phyloP scores from a whole-genome alignment of 2,797 vertebrate species.

The Pseudochirops cupreus region DNA sequence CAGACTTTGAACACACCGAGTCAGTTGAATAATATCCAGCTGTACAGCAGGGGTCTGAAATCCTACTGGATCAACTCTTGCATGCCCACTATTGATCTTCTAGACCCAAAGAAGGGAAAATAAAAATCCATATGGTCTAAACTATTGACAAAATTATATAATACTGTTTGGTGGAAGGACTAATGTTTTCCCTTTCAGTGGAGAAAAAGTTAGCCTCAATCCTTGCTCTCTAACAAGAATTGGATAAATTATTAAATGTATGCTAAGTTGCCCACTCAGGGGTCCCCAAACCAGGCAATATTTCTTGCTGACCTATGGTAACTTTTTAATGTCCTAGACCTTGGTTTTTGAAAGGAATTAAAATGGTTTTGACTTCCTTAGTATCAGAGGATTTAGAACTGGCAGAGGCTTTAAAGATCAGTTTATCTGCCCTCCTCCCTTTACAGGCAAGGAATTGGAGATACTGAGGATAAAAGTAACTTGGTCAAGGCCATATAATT shows the following conservation, averaged over 20 bases:
- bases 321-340: neutral
- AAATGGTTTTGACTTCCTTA: neutral
- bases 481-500: neutral
- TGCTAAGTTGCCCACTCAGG: neutral
- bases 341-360: neutral
- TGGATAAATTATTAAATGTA: constrained; percentile 24
- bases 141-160: neutral
- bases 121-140: constrained; percentile 15
- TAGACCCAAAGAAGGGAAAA: constrained; percentile 11
- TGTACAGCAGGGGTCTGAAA: constrained; percentile 42
- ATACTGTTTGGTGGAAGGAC: neutral
- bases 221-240: constrained; percentile 10
- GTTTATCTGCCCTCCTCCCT: neutral
- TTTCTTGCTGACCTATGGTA: neutral
- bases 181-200: constrained; percentile 32
- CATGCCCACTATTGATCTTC: neutral
- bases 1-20: constrained; percentile 29
- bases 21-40: constrained; percentile 12
- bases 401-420: neutral
- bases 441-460: neutral
- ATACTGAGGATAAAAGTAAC: neutral
- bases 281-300: neutral
- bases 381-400: neutral
- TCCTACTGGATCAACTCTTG: constrained; percentile 1
- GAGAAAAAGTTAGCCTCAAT: constrained; percentile 12